Evolutionary conservation across 2,888 invertebrate genomes (phyloP), one percentile per base, ranked within the genome.

Genomic region (Dastarcus helophoroides): DNA sequence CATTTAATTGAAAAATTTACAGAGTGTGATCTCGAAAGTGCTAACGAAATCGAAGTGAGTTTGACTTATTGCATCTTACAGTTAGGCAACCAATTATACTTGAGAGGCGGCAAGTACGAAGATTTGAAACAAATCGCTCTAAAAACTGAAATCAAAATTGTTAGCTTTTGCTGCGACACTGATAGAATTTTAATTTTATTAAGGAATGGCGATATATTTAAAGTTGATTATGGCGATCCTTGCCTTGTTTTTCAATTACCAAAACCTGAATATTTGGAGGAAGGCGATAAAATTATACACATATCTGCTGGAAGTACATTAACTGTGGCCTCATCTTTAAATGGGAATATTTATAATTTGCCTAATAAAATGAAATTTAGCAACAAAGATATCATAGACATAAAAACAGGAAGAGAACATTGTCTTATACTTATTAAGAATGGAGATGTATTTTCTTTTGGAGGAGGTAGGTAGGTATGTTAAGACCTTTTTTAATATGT

Each of bases 401-500:
- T 86, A 16, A 66, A 68, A 29, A 79, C 83, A 59, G 91, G 91
- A 1, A 75, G 78, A 55, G 89, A 90, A 53, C 90, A 91, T 58
- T 75, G 69, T 19, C 49, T 90, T 7, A 46, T 84, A 28, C 63
- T 90, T 4, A 77, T 79, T 28, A 63, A 67, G 28, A 61, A 63
- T 46, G 88, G 89, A 1, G 68, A 70, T 46, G 70, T 91, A n/a
- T 86, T 77, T 47, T 73, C 78, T 3, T 84, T 79, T 75, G 91
- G 91, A 22, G 72, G 73, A 54, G 88, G 89, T 48, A 78, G 84
- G 89, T 89, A 64, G 49, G 55, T 56, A n/a, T 37, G 12, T 16
- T 7, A 26, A 8, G 15, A 16, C 6, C 15, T n/a, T n/a, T n/a
- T n/a, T n/a, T n/a, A n/a, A n/a, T n/a, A n/a, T n/a, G n/a, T n/a